Base-by-base conservation (phyloP, 2,888 invertebrate genomes). In the Erebia palarica region DNA sequence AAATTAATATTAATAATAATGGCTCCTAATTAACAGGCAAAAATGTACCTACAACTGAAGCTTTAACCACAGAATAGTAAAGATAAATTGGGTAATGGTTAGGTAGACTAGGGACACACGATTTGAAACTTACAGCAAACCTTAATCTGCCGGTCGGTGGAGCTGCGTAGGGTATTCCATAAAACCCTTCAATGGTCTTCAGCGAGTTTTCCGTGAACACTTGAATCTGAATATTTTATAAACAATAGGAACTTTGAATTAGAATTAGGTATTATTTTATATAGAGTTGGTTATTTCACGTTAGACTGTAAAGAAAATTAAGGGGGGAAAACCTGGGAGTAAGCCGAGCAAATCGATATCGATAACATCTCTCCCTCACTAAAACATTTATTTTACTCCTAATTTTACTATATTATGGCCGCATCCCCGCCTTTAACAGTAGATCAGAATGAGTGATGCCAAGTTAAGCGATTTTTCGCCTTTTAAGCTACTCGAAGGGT, bases 101-200 rank as follows among this genome's bases (percentile, higher is more conserved):
- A 11, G 27, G 27, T 27, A 58, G 14, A 27, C 27, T 58, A 11
- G 13, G 16, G 4, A 55, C 4, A 11, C 8, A 4, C 53, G 13
- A 1, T 47, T 63, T 1, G 21, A 58, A 11, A 82, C 89, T 77
- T 84, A 96, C 96, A 81, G 96, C 94, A 92, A 98, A 98, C 82
- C 98, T 94, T 65, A 95, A 90, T 77, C 94, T 89, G n/a, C 95
- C 96, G 65, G 95, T 82, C 0, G 97, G 97, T 14, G 97, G 95
- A 75, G 95, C 94, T 42, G 97, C 97, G 81, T 96, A 98, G 0
- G 97, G 98, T 73, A 98, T 94, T 18, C 97, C 96, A 77, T 96
- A 93, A 86, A 95, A 97, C 66, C 95, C 95, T 86, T 96, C 95
- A 7, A 96, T 94, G 0, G 95, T 94, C 65, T 89, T 92, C 68